Percentiles rank a stretch among this genome's conserved stretches.
phyloP scores from a whole-genome alignment of 2,113 vertebrate genomes.

The Peucedramus taeniatus region DNA sequence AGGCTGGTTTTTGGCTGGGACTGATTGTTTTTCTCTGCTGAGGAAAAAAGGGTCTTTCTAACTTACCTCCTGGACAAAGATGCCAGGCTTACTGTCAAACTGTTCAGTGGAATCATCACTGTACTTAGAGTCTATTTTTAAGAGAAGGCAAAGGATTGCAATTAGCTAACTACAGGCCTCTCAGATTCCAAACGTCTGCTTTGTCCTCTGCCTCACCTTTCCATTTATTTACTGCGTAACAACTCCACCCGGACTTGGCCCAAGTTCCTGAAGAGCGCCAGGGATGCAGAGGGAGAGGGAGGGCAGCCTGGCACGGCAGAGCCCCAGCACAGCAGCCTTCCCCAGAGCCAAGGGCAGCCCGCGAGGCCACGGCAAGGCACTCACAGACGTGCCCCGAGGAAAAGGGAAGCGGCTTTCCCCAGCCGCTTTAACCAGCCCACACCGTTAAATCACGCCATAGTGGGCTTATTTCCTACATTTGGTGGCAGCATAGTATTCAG shows the following conservation, averaged over 20 bases:
- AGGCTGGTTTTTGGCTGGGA: background rate
- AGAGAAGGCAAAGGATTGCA: conserved; percentile 20
- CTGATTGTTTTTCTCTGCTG: conserved; percentile 3
- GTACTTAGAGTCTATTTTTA: conserved; percentile 49
- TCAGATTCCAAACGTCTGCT: conserved; percentile 28
- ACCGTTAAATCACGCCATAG: background rate
- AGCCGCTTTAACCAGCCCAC: background rate
- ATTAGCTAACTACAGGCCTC: conserved; percentile 39
- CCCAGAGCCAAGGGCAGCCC: background rate
- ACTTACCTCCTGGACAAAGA: background rate
- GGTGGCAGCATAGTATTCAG: conserved; percentile 59
- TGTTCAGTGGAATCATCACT: background rate
- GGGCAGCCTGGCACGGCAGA: rapidly evolving
- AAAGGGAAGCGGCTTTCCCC: background rate
- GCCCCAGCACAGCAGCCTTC: background rate
- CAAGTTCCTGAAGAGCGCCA: background rate
- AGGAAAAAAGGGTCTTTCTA: background rate
- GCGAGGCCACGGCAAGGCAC: background rate
- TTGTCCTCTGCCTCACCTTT: conserved; percentile 53
- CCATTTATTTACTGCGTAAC: background rate
- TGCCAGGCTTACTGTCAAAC: background rate
- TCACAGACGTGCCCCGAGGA: rapidly evolving
- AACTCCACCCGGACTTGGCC: background rate
- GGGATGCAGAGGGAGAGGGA: background rate
- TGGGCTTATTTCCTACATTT: conserved; percentile 34